These are phyloP conservation scores for Equus quagga DNA, from an alignment of 2,113 vertebrate species.

Conservation along the genomic window DNA sequence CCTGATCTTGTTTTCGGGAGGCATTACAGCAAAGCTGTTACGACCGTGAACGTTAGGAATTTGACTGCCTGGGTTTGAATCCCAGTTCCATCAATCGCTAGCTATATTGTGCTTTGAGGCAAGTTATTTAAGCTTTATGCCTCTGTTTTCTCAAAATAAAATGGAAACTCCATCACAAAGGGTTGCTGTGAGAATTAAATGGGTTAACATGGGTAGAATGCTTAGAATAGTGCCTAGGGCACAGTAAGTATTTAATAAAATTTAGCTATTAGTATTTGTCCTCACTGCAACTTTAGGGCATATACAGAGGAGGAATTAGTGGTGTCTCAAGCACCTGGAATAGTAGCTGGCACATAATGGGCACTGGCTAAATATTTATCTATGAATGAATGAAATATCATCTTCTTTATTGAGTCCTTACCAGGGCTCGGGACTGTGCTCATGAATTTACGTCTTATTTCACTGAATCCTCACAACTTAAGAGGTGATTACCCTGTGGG, in stretches of 20 bases:
- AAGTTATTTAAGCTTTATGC: background rate
- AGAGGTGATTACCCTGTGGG: background rate
- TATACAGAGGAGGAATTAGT: background rate
- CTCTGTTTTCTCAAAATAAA: background rate
- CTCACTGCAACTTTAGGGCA: background rate
- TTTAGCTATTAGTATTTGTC: background rate
- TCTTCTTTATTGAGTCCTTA: background rate
- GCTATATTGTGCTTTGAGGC: background rate
- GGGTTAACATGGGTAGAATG: background rate
- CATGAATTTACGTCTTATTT: background rate
- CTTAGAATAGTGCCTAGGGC: background rate
- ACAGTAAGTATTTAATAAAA: background rate
- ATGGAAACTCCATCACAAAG: background rate
- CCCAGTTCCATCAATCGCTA: background rate
- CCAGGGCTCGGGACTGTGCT: background rate
- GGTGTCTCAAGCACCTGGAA: background rate
- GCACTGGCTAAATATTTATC: background rate
- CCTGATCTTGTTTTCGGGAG: background rate
- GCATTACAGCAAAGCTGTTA: background rate
- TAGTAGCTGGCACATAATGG: background rate
- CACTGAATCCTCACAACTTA: background rate
- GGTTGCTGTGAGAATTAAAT: background rate
- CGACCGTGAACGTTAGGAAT: too few relatives aligned
- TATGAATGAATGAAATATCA: background rate
- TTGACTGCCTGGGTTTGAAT: background rate